Conservation (phyloP, 2,113 vertebrate species). For the Pseudopipra pipra region DNA sequence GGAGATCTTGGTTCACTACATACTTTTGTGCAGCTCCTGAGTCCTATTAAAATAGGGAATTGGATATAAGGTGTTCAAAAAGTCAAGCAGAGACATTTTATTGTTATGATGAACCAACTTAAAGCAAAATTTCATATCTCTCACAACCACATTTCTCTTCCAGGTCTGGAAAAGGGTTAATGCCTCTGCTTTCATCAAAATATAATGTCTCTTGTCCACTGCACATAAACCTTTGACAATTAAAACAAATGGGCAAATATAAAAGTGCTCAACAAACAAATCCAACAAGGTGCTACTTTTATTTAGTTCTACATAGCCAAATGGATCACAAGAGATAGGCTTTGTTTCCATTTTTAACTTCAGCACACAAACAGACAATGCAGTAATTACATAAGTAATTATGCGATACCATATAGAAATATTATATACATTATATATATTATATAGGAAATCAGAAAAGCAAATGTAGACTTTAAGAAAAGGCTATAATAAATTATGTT, state of each 20-base stretch:
- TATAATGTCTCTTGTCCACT: not conserved
- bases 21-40: not conserved
- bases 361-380: not conserved
- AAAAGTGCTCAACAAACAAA: not conserved
- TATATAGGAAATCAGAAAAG: not conserved
- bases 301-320: not conserved
- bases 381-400: not conserved
- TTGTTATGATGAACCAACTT: not conserved
- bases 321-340: not conserved
- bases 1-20: not conserved
- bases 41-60: not conserved
- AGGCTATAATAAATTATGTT: accelerated
- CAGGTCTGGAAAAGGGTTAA: not conserved
- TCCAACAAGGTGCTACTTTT: not conserved
- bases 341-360: not conserved
- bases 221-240: not conserved
- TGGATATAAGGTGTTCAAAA: not conserved
- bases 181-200: not conserved
- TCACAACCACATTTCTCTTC: not conserved
- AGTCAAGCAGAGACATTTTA: not conserved
- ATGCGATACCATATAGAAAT: not conserved
- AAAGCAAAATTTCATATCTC: not conserved
- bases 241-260: not conserved
- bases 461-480: not conserved
- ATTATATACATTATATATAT: not conserved